Evolutionary conservation across 2,888 invertebrate species (phyloP).

Genomic region (Leistus spinibarbis): DNA sequence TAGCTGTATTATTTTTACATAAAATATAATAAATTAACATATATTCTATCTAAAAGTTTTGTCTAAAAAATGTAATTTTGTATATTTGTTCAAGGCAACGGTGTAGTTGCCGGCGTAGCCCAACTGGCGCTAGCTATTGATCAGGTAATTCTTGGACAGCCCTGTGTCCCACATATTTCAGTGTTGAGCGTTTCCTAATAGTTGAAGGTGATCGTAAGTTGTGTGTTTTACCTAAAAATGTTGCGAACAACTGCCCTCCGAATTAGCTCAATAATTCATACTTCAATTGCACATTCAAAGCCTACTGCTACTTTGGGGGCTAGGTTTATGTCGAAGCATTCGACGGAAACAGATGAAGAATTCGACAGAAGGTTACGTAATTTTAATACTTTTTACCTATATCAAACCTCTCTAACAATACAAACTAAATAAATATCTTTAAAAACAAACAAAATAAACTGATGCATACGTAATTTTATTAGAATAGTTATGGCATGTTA

Average conservation of each 20-base stretch:
- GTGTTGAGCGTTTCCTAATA: neutral
- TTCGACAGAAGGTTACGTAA: conserved; percentile 76
- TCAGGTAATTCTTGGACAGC: no score
- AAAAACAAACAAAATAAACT: neutral
- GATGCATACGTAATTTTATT: neutral
- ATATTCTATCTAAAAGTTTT: no score
- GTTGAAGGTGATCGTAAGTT: neutral
- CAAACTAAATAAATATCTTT: neutral
- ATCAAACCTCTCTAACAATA: neutral
- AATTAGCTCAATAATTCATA: conserved; percentile 54
- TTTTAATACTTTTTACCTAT: conserved; percentile 52
- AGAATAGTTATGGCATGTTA: neutral
- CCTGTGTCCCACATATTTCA: no score
- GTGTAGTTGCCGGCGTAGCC: no score
- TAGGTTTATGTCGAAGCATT: conserved; percentile 54
- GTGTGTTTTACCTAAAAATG: conserved; percentile 53
- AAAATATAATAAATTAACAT: no score
- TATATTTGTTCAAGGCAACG: no score
- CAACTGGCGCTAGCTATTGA: no score
- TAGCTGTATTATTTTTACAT: no score
- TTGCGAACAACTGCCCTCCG: conserved; percentile 60
- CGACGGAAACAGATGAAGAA: conserved; percentile 79
- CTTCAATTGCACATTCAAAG: conserved; percentile 47
- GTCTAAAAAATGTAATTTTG: no score
- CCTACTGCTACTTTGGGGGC: conserved; percentile 44